A percentile compares a stretch with the other conserved stretches of the same genome.
Conservation (phyloP, 2,888 invertebrate species). For the Drosophila setosimentum region DNA sequence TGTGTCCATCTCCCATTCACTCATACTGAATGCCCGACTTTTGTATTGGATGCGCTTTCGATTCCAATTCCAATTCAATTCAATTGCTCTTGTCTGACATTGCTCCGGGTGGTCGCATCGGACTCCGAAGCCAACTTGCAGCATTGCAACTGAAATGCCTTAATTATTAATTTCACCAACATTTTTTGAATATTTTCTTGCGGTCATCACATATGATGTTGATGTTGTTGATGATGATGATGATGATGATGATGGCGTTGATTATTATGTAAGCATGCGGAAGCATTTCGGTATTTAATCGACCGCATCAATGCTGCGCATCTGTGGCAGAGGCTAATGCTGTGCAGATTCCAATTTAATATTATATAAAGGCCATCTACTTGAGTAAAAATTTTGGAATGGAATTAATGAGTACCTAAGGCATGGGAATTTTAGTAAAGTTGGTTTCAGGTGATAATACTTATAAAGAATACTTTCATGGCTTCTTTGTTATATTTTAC, state of each 20-base stretch:
- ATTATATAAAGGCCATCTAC: neutral
- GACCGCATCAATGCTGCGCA: slow-evolving; percentile 5
- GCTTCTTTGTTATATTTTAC: neutral
- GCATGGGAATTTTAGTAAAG: neutral
- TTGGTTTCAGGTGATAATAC: neutral
- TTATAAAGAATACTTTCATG: neutral
- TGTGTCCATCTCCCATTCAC: slow-evolving; percentile 15
- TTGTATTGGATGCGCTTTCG: slow-evolving; percentile 60
- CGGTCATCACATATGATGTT: slow-evolving; percentile 4
- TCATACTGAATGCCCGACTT: slow-evolving; percentile 48
- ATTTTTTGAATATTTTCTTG: slow-evolving; percentile 41
- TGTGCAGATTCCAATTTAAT: slow-evolving; percentile 3
- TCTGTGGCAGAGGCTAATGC: neutral
- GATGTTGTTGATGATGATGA: neutral
- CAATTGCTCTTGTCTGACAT: slow-evolving; percentile 50
- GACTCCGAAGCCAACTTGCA: slow-evolving; percentile 30
- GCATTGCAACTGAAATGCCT: slow-evolving; percentile 42
- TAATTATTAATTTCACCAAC: slow-evolving; percentile 58
- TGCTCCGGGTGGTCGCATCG: slow-evolving; percentile 33
- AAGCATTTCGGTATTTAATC: slow-evolving; percentile 34
- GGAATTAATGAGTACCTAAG: neutral
- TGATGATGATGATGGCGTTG: slow-evolving; percentile 10
- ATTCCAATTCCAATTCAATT: slow-evolving; percentile 47
- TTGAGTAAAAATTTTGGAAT: slow-evolving; percentile 1
- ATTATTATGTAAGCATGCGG: slow-evolving; percentile 40